Percentiles rank a stretch among this genome's conserved stretches.
Conservation (phyloP, 2,888 invertebrate genomes). For the Tipula vernalis region DNA sequence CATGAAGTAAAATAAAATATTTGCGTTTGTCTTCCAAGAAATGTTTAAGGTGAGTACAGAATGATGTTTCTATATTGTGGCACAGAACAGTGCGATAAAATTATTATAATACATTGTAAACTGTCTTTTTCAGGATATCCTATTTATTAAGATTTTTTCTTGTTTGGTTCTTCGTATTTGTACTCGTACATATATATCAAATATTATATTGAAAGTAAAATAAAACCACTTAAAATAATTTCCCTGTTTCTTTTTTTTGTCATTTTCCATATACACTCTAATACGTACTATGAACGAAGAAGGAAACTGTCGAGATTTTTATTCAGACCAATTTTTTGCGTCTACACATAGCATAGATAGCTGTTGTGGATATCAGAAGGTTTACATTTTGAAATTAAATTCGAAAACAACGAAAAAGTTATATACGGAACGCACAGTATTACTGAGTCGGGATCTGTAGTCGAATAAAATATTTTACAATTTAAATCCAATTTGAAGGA, state of each 20-base stretch:
- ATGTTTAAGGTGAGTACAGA: neutral
- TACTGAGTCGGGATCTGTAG: neutral
- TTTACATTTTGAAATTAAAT: neutral
- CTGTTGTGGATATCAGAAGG: neutral
- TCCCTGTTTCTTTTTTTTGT: neutral
- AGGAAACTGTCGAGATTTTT: neutral
- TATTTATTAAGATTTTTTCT: neutral
- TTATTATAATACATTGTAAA: neutral
- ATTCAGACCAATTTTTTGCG: neutral
- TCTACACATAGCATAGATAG: neutral
- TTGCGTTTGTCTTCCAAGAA: neutral
- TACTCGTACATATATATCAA: neutral
- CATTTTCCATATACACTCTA: neutral
- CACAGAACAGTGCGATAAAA: neutral
- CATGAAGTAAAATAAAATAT: neutral
- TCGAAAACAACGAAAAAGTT: neutral
- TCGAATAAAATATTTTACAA: neutral
- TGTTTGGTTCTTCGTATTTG: neutral
- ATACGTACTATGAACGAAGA: neutral
- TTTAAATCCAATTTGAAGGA: neutral
- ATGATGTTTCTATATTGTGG: neutral
- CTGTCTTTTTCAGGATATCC: neutral
- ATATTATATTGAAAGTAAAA: neutral
- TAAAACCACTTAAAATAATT: neutral
- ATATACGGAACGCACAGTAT: neutral